Conservation (phyloP, 92 coral and sea anemone species). For the Ricordea florida region DNA sequence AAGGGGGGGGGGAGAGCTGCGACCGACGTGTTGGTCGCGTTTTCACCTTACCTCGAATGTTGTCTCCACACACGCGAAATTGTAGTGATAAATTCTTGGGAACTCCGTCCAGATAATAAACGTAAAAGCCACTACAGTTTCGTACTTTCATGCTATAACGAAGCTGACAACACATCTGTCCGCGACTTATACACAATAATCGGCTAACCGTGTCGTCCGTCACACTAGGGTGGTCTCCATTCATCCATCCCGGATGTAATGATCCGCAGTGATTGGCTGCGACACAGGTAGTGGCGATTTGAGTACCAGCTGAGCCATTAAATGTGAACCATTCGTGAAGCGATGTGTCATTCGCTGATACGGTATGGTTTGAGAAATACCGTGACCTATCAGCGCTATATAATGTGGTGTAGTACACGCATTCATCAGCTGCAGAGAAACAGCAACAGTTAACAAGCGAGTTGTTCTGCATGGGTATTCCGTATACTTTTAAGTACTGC, state of each 20-base stretch:
- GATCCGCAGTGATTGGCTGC: slow-evolving; percentile 20
- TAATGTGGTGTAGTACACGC: slow-evolving; percentile 6
- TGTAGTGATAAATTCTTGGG: background rate
- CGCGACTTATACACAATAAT: background rate
- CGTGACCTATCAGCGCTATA: slow-evolving; percentile 5
- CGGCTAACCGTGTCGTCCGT: slow-evolving; percentile 29
- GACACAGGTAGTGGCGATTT: slow-evolving; percentile 39
- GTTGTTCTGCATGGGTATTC: background rate
- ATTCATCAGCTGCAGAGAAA: background rate
- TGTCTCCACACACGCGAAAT: slow-evolving; percentile 31
- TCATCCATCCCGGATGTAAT: slow-evolving; percentile 29
- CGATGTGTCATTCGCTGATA: background rate
- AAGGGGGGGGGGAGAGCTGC: background rate
- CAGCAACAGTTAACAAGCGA: too few relatives aligned
- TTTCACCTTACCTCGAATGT: background rate
- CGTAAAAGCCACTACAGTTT: slow-evolving; percentile 36
- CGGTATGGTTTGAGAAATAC: background rate
- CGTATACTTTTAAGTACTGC: too few relatives aligned
- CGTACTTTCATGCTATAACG: slow-evolving; percentile 15
- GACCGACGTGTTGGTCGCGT: background rate
- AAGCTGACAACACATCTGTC: background rate
- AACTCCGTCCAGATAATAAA: background rate
- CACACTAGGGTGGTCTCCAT: slow-evolving; percentile 22
- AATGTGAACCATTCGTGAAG: slow-evolving; percentile 14
- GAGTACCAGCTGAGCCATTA: slow-evolving; percentile 23